phyloP scores from a whole-genome alignment of 2,113 vertebrate genomes.

The Condylura cristata region DNA sequence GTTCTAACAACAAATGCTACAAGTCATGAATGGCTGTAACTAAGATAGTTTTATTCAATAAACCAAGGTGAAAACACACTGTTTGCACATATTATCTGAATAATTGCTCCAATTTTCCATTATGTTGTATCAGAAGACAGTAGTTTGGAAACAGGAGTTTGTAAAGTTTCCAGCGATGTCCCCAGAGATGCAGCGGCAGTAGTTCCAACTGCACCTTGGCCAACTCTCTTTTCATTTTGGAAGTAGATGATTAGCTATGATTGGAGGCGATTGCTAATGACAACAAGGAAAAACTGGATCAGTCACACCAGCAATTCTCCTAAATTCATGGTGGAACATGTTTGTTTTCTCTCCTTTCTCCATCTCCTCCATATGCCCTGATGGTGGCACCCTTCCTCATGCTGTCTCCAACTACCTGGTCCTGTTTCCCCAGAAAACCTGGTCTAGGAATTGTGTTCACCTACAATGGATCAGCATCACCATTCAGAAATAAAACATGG shows the following conservation, averaged over 20 bases:
- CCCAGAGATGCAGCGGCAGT: constrained; percentile 33
- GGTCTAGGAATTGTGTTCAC: background rate
- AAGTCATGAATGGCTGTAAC: background rate
- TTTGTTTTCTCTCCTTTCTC: background rate
- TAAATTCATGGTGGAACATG: background rate
- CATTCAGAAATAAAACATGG: background rate
- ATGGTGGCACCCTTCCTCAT: background rate
- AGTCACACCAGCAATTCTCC: background rate
- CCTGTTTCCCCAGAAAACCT: background rate
- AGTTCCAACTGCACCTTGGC: constrained; percentile 48
- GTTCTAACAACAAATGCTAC: constrained; percentile 6
- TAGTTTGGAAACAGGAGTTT: constrained; percentile 44
- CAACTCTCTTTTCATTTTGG: constrained; percentile 60
- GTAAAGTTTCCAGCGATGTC: constrained; percentile 44
- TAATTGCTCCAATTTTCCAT: constrained; percentile 55
- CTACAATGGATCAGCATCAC: background rate
- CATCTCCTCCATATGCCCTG: background rate
- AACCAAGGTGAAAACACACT: constrained; percentile 50
- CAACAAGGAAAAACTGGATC: background rate
- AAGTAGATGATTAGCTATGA: constrained; percentile 52
- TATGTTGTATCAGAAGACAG: constrained; percentile 43
- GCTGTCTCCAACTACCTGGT: background rate
- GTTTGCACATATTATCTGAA: constrained; percentile 41
- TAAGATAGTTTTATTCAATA: constrained; percentile 20
- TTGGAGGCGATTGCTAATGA: constrained; percentile 4